These are phyloP conservation scores for Drosophila quinaria DNA, from an alignment of 2,888 invertebrate species.

Conservation along the genomic window DNA sequence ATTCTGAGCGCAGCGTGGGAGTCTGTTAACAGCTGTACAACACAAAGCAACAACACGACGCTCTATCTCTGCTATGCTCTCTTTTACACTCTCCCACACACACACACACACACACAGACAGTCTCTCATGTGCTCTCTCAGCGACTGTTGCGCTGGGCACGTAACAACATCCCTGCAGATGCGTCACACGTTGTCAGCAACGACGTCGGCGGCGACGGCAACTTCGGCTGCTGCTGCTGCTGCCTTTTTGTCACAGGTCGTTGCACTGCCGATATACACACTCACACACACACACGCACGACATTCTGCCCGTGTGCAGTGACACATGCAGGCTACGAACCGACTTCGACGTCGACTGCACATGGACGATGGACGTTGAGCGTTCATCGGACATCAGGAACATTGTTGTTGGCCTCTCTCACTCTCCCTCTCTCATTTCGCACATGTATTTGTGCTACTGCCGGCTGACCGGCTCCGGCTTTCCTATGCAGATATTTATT, in stretches of 20 bases:
- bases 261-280: slow-evolving; percentile 62
- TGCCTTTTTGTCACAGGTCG: slow-evolving; percentile 79
- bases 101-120: slow-evolving; percentile 15
- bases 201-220: slow-evolving; percentile 26
- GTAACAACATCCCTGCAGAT: slow-evolving; percentile 79
- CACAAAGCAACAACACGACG: slow-evolving; percentile 8
- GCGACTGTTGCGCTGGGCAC: slow-evolving; percentile 60
- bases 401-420: slow-evolving; percentile 44
- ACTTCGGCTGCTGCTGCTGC: slow-evolving; percentile 37
- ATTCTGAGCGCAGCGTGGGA: slow-evolving; percentile 71
- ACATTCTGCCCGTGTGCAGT: slow-evolving; percentile 61
- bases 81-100: slow-evolving; percentile 23
- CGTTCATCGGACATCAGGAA: slow-evolving; percentile 53
- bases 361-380: slow-evolving; percentile 42
- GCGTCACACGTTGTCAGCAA: slow-evolving; percentile 73
- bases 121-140: slow-evolving; percentile 38
- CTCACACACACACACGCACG: slow-evolving; percentile 27
- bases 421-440: slow-evolving; percentile 2
- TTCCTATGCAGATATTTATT: slow-evolving; percentile 58
- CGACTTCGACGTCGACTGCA: slow-evolving; percentile 45
- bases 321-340: slow-evolving; percentile 75
- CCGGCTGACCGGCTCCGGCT: slow-evolving; percentile 62
- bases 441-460: slow-evolving; percentile 19
- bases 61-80: slow-evolving; percentile 26
- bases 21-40: slow-evolving; percentile 79